phyloP scores from a whole-genome alignment of 2,888 invertebrate genomes.

The Stegophylla sp. region DNA sequence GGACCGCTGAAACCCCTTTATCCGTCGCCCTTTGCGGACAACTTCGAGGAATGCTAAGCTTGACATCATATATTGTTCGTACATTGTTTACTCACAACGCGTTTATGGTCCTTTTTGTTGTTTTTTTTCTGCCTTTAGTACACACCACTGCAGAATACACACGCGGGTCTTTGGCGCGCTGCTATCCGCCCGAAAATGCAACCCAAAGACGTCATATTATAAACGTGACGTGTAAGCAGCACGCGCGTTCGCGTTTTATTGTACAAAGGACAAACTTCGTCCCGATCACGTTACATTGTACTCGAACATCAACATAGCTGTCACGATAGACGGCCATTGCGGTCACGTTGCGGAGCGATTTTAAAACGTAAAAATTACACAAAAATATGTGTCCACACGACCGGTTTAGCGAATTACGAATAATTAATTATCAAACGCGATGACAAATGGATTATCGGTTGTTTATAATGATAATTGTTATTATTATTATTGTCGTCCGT shows the following conservation, averaged over 20 bases:
- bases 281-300: constrained; percentile 9
- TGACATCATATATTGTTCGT: constrained; percentile 41
- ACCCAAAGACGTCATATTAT: constrained; percentile 14
- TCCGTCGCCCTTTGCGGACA: constrained; percentile 37
- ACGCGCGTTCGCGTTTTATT: constrained; percentile 24
- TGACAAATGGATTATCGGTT: too few species aligned
- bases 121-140: constrained; percentile 1
- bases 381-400: not conserved
- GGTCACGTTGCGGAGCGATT: not conserved
- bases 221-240: not conserved
- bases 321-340: constrained; percentile 3
- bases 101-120: constrained; percentile 20
- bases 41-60: constrained; percentile 53
- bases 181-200: constrained; percentile 19
- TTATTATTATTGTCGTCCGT: too few species aligned
- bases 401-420: too few species aligned
- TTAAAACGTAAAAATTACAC: not conserved
- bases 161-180: constrained; percentile 5
- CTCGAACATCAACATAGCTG: constrained; percentile 7
- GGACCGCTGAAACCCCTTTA: constrained; percentile 44
- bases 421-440: too few species aligned
- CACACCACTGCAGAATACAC: not conserved
- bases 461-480: too few species aligned
- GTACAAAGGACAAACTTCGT: constrained; percentile 48
- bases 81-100: constrained; percentile 42